Evolutionary conservation across 2,888 invertebrate species (phyloP).

Genomic region (Diogma glabrata): DNA sequence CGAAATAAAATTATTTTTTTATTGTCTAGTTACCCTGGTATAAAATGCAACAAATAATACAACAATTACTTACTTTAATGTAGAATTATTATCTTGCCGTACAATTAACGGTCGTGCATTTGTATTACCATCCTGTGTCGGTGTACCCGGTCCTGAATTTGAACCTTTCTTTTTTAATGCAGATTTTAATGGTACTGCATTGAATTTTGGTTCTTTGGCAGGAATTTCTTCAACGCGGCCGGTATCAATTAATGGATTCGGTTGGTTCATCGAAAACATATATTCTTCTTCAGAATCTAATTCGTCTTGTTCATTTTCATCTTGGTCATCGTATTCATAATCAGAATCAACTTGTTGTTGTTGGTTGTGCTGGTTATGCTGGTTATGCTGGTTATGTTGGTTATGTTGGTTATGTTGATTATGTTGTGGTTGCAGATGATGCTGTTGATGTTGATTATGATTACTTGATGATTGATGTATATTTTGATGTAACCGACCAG

Average conservation of each 20-base stretch:
- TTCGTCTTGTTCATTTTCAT: constrained; percentile 49
- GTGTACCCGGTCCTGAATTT: constrained; percentile 57
- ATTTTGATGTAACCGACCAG: constrained; percentile 38
- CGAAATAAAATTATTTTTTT: too few relatives aligned
- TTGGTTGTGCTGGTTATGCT: constrained; percentile 31
- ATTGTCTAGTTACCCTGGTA: too few relatives aligned
- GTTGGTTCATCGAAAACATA: constrained; percentile 44
- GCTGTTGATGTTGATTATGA: constrained; percentile 27
- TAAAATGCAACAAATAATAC: too few relatives aligned
- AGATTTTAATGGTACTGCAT: constrained; percentile 84
- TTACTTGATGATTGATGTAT: constrained; percentile 1
- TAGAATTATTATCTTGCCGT: constrained; percentile 64
- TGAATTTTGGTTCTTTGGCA: constrained; percentile 83
- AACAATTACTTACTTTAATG: constrained; percentile 59
- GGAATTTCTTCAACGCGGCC: constrained; percentile 83
- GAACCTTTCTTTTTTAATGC: constrained; percentile 71
- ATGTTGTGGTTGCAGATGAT: constrained; percentile 23
- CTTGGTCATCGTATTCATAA: constrained; percentile 51
- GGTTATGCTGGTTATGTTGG: constrained; percentile 28
- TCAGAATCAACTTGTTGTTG: constrained; percentile 26
- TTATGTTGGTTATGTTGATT: constrained; percentile 9
- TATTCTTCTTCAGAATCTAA: constrained; percentile 54
- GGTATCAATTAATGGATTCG: constrained; percentile 63
- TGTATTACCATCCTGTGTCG: constrained; percentile 47
- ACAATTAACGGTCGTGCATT: constrained; percentile 47